Base-by-base conservation (phyloP, 1,140 invertebrate species). In the Pseudobourletiella spinata region DNA sequence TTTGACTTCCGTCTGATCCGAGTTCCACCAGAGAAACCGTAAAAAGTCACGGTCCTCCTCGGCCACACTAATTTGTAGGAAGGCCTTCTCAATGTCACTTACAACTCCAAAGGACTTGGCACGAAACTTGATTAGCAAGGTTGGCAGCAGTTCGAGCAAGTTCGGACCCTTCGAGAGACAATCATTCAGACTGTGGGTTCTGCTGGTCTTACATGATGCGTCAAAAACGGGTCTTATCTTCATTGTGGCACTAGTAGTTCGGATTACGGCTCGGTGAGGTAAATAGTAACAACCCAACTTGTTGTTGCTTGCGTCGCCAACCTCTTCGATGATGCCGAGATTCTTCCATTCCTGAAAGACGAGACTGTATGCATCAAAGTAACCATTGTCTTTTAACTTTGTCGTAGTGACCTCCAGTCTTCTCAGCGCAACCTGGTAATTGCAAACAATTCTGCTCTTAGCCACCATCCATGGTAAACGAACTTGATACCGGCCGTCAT, bases 181-280 rank as follows among this genome's bases (percentile, higher is more conserved):
- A 32, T 71, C 63, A 43, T 72, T 72, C n/a, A 71, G 52, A 0
- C 67, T 71, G 0, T 43, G 44, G 14, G 44, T 32, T 4, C 57
- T 46, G 15, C 18, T 61, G 18, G 50, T 20, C 2, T 39, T 46
- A n/a, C 28, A 43, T n/a, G 63, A 71, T 26, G 52, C 68, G 32
- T 70, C 52, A 52, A 70, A 70, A 3, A 71, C 68, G 18, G 57
- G 58, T 0, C 68, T 20, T 0, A 66, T 48, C 20, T 61, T 60
- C 0, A 59, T 68, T 16, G 63, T 68, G 3, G 46, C 24, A n/a
- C 39, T 61, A 30, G 20, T 18, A 15, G 42, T 54, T 14, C 64
- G 61, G 1, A 64, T n/a, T 18, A 71, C 58, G 1, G 50, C 48
- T 25, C 57, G 35, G n/a, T 71, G 70, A n/a, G 68, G 68, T 0